Evolutionary conservation across 2,797 vertebrate genomes (phyloP).

Genomic region (Eupleurogrammus muticus): DNA sequence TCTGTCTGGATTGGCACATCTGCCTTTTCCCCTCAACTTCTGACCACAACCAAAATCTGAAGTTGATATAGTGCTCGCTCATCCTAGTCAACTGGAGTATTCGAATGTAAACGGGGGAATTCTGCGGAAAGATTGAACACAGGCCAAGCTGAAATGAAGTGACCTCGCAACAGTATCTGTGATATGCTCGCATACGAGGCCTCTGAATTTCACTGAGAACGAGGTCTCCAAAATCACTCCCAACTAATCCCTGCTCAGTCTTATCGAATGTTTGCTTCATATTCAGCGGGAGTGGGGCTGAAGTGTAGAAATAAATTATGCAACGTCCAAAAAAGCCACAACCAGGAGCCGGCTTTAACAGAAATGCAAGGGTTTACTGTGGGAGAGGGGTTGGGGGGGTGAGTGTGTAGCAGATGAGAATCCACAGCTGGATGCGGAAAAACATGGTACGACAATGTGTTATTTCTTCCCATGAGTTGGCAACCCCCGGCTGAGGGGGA

Average conservation of each 20-base stretch:
- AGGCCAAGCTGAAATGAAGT: conserved; percentile 31
- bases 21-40: conserved; percentile 21
- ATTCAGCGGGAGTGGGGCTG: conserved; percentile 31
- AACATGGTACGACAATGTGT: conserved; percentile 66
- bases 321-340: conserved; percentile 63
- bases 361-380: conserved; percentile 47
- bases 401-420: conserved; percentile 53
- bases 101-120: conserved; percentile 24
- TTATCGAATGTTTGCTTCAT: conserved; percentile 33
- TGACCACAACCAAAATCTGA: conserved; percentile 38
- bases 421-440: conserved; percentile 66
- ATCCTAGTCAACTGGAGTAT: conserved; percentile 17
- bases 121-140: conserved; percentile 40
- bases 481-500: conserved; percentile 30
- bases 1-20: conserved; percentile 34
- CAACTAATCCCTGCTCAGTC: conserved; percentile 60
- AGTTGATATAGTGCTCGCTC: conserved; percentile 25
- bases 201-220: conserved; percentile 40
- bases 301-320: conserved; percentile 64
- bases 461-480: conserved; percentile 62
- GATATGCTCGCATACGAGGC: conserved; percentile 43
- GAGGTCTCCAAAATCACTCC: conserved; percentile 39
- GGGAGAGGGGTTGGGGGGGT: background rate
- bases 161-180: conserved; percentile 30
- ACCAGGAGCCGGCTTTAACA: conserved; percentile 52